These are phyloP conservation scores for Eupsilia transversa DNA, from an alignment of 2,888 invertebrate species.

Conservation along the genomic window DNA sequence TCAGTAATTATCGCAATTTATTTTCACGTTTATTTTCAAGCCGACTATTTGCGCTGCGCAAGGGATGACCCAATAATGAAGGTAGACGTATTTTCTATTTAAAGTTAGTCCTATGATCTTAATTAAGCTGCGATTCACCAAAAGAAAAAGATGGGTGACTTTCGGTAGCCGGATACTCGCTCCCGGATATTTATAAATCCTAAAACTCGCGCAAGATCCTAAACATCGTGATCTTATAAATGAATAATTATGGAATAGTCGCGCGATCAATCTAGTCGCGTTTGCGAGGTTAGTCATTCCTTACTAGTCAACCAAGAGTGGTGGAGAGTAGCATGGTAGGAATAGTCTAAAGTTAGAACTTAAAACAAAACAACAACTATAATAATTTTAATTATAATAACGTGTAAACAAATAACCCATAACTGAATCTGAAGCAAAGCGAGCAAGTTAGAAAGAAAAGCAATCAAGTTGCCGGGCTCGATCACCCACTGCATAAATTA, in stretches of 20 bases:
- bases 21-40: not conserved
- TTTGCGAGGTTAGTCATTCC: not conserved
- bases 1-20: not conserved
- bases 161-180: conserved; percentile 23
- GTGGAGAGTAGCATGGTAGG: not conserved
- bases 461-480: conserved; percentile 70
- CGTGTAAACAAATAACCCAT: conserved; percentile 43
- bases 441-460: conserved; percentile 76
- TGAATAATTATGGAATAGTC: too few relatives aligned
- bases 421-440: conserved; percentile 61
- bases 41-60: not conserved
- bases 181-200: not conserved
- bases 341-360: conserved; percentile 4
- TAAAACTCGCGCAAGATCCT: not conserved
- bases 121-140: not conserved
- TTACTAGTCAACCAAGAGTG: not conserved
- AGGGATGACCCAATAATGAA: not conserved
- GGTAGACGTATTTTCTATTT: not conserved
- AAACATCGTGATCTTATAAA: not conserved
- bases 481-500: conserved; percentile 78
- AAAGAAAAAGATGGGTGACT: not conserved
- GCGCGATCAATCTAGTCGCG: too few relatives aligned
- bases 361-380: conserved; percentile 47
- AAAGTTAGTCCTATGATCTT: not conserved
- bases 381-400: conserved; percentile 8